Percentiles rank a stretch among this genome's conserved stretches.
Evolutionary conservation across 2,888 invertebrate species (phyloP).

Genomic region (Spatulosminthurus flaviceps): DNA sequence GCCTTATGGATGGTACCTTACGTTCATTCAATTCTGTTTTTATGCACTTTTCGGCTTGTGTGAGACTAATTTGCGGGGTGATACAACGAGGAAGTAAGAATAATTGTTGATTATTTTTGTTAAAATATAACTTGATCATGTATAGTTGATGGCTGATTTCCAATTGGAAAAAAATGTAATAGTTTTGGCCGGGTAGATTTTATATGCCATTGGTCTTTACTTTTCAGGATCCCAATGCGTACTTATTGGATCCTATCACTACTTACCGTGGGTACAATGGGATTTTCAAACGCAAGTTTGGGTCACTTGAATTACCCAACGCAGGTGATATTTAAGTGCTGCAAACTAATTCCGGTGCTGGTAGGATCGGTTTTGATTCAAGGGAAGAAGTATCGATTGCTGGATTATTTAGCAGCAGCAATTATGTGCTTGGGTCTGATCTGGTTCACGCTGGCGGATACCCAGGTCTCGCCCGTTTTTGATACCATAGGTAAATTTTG

Average conservation of each 20-base stretch:
- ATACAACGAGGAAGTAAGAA: conserved; percentile 68
- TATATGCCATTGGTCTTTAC: conserved; percentile 23
- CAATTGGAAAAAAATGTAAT: too few relatives aligned
- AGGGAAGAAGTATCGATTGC: conserved; percentile 82
- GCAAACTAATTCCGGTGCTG: conserved; percentile 95
- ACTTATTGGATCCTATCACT: conserved; percentile 84
- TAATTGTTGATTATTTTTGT: background rate
- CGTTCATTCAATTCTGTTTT: conserved; percentile 88
- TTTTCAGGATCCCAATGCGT: conserved; percentile 81
- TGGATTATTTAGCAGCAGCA: conserved; percentile 85
- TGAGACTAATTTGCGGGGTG: conserved; percentile 75
- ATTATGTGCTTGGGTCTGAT: conserved; percentile 90
- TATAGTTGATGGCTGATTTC: background rate
- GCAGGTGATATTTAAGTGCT: conserved; percentile 92
- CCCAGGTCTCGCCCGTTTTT: conserved; percentile 72
- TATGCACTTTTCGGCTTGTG: conserved; percentile 82
- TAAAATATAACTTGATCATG: background rate
- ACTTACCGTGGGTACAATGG: conserved; percentile 94
- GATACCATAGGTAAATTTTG: conserved; percentile 68
- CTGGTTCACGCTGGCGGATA: conserved; percentile 87
- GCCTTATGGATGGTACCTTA: conserved; percentile 89
- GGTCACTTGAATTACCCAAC: conserved; percentile 97
- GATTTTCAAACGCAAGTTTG: conserved; percentile 91
- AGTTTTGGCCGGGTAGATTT: background rate
- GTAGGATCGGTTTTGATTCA: conserved; percentile 93